Evolutionary conservation across 2,888 invertebrate genomes (phyloP), one percentile per base, ranked within the genome.

Genomic region (Hypselothyrea guttata): DNA sequence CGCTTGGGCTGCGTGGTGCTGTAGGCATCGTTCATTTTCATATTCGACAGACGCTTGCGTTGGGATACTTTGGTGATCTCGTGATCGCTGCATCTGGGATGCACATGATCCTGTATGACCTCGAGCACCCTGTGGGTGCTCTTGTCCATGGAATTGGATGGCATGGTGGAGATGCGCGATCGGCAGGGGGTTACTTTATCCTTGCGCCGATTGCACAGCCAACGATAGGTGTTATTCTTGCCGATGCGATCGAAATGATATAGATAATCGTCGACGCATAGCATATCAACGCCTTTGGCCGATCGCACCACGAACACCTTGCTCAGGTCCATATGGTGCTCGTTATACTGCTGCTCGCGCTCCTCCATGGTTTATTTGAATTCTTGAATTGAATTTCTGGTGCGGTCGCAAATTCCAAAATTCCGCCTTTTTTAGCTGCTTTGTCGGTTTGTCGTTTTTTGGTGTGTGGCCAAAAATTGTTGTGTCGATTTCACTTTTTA

Each of bases 261-360:
- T 1, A 88, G 74, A 54, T 67, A 88, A 35, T 83, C 81, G 40
- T 87, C 87, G 4, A 88, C 86, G 51, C 87, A 84, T 1, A 88
- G 64, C 87, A 88, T 87, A 52, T 88, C 88, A n/a, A 86, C 79
- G 33, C 86, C 87, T 51, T 88, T 88, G 18, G 86, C 87, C 16
- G 87, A 88, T 28, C 87, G 84, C 16, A 86, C 78, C 61, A 88
- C 81, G 59, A 76, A 75, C 30, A 87, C 75, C 46, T 83, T 81
- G 30, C 61, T 27, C 13, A 71, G 44, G 55, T 86, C 84, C 86
- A 86, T 86, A n/a, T n/a, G n/a, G n/a, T n/a, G n/a, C n/a, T n/a
- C n/a, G 44, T 58, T 22, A 22, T 22, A n/a, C n/a, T n/a, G n/a
- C n/a, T n/a, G 22, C 22, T 22, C 63, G 12, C 73, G 58, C 8